Evolutionary conservation across 2,797 vertebrate genomes (phyloP).

Genomic region (Tangara arthus): DNA sequence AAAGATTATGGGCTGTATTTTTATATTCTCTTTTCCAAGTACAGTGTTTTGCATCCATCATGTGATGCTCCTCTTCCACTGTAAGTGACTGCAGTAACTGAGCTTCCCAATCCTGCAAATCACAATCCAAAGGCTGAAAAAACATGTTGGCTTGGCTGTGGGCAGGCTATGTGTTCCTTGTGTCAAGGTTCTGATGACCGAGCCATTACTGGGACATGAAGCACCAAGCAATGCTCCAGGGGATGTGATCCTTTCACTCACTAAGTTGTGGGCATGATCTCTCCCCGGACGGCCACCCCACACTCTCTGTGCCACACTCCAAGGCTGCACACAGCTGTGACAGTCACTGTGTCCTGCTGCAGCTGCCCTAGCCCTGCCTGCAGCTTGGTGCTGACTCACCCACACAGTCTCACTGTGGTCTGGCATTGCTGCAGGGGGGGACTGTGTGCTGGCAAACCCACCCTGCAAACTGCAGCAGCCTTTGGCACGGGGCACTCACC

Average conservation of each 20-base stretch:
- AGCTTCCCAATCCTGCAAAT: neutral
- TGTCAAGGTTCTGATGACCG: neutral
- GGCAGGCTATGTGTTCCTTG: neutral
- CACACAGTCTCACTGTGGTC: accelerated
- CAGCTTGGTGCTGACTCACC: neutral
- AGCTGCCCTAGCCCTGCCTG: neutral
- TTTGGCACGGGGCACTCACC: conserved; percentile 68
- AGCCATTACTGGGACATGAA: neutral
- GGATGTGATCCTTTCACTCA: neutral
- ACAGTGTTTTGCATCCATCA: neutral
- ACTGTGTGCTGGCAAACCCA: neutral
- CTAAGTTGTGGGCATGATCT: neutral
- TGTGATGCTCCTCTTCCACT: neutral
- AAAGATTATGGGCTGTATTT: neutral
- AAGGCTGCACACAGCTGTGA: neutral
- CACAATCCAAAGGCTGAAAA: neutral
- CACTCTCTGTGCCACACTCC: neutral
- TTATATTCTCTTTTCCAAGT: neutral
- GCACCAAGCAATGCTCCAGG: neutral
- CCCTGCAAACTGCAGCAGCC: neutral
- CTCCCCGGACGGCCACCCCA: neutral
- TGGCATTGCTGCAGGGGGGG: neutral
- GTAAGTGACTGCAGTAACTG: neutral
- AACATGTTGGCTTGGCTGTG: neutral
- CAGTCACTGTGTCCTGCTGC: neutral